A percentile compares a stretch with the other conserved stretches of the same genome.
phyloP scores from a whole-genome alignment of 2,797 vertebrate genomes.

The Neomorphus geoffroyi region DNA sequence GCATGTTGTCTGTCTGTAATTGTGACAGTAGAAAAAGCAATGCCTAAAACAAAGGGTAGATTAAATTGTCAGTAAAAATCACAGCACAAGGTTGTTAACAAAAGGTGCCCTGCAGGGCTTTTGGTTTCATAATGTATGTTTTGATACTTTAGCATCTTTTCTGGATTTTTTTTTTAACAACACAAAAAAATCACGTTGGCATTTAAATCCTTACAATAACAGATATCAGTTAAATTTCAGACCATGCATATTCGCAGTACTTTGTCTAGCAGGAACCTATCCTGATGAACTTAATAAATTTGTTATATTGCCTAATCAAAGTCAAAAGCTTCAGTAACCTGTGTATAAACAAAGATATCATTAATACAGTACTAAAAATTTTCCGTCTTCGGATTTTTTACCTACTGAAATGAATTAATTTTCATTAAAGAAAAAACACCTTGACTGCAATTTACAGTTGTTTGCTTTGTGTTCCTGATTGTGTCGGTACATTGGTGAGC shows the following conservation, averaged over 20 bases:
- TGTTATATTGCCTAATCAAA: background rate
- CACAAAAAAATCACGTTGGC: background rate
- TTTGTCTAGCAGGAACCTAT: background rate
- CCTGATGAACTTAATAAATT: background rate
- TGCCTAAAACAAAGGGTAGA: background rate
- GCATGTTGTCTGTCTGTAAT: constrained; percentile 28
- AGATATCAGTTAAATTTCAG: background rate
- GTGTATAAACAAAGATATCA: background rate
- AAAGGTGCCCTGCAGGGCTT: background rate
- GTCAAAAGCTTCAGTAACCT: background rate
- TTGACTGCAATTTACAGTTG: background rate
- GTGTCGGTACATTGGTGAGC: background rate
- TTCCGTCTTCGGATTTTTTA: background rate
- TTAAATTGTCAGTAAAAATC: constrained; percentile 44
- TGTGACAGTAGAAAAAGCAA: constrained; percentile 36
- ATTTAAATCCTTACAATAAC: background rate
- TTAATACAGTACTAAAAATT: background rate
- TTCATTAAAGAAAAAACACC: background rate
- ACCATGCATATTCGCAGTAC: background rate
- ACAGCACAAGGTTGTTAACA: constrained; percentile 23
- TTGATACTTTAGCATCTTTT: background rate
- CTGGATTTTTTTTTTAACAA: background rate
- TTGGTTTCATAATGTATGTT: background rate
- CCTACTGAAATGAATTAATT: background rate
- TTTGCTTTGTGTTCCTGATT: background rate